phyloP scores from a whole-genome alignment of 1,140 invertebrate genomes.

The Tribolium madens region DNA sequence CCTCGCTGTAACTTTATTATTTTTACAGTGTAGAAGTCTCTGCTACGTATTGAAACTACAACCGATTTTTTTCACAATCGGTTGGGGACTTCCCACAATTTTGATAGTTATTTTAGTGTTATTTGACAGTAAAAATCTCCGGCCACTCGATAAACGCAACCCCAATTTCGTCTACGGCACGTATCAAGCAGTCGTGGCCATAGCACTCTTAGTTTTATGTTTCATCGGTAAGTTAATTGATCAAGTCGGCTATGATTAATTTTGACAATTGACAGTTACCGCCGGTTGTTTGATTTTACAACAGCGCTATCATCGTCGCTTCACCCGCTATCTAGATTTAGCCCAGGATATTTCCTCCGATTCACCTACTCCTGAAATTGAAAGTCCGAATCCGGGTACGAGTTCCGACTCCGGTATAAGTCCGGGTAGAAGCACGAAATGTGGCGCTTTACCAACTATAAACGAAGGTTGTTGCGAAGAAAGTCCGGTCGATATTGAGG shows the following conservation, averaged over 20 bases:
- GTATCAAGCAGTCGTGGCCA: constrained; percentile 77
- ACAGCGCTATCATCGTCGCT: constrained; percentile 70
- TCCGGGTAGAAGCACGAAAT: constrained; percentile 54
- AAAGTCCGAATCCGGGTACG: constrained; percentile 60
- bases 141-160: constrained; percentile 72
- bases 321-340: constrained; percentile 66
- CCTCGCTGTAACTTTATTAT: constrained; percentile 82
- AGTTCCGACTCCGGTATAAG: constrained; percentile 60
- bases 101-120: constrained; percentile 65
- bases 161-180: constrained; percentile 86
- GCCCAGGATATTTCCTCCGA: constrained; percentile 60
- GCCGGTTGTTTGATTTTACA: constrained; percentile 81
- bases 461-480: constrained; percentile 62
- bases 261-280: constrained; percentile 69
- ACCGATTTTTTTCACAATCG: constrained; percentile 77
- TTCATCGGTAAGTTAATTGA: constrained; percentile 72
- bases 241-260: background rate
- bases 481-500: constrained; percentile 77
- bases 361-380: no score
- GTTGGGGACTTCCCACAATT: constrained; percentile 79
- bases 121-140: constrained; percentile 66
- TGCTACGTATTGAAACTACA: constrained; percentile 83
- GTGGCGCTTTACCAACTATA: constrained; percentile 59
- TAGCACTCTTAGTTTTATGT: constrained; percentile 75
- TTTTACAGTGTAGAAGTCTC: constrained; percentile 84